These are phyloP conservation scores for Mya arenaria DNA, from an alignment of 1,140 invertebrate genomes.

Conservation along the genomic window DNA sequence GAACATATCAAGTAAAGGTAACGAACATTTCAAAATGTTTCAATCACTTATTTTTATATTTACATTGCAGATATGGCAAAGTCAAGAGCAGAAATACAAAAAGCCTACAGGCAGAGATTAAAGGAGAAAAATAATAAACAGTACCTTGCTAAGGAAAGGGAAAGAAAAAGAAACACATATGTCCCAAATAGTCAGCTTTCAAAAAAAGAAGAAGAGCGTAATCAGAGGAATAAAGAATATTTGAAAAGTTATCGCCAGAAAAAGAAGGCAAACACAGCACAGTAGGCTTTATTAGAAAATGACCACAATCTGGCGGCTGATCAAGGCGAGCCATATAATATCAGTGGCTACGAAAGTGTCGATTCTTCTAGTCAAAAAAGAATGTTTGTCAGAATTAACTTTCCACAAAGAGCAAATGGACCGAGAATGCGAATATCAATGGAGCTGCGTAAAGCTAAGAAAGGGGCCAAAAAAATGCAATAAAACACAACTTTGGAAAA, in stretches of 20 bases:
- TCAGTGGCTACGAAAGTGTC: constrained; percentile 42
- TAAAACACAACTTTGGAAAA: too few species aligned
- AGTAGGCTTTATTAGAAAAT: background rate
- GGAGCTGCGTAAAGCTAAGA: constrained; percentile 2
- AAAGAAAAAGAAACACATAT: constrained; percentile 9
- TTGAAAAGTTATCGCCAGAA: constrained; percentile 1
- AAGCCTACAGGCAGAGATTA: constrained; percentile 28
- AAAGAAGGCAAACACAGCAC: too few species aligned
- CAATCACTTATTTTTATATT: background rate
- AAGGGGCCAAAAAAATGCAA: constrained; percentile 18
- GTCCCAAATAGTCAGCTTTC: background rate
- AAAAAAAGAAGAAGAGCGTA: constrained; percentile 8
- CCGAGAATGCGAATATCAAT: background rate
- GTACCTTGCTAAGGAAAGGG: constrained; percentile 29
- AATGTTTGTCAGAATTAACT: background rate
- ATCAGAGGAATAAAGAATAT: constrained; percentile 21
- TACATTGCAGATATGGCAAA: constrained; percentile 13
- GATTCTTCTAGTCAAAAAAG: background rate
- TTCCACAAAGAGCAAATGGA: background rate
- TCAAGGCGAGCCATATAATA: background rate
- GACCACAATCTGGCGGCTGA: background rate
- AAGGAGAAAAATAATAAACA: constrained; percentile 11
- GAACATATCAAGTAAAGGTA: background rate
- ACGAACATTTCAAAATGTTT: constrained; percentile 28
- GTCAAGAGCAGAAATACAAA: constrained; percentile 48